A percentile compares a stretch with the other conserved stretches of the same genome.
Conservation (phyloP, 2,797 vertebrate genomes). For the Lophius americanus region DNA sequence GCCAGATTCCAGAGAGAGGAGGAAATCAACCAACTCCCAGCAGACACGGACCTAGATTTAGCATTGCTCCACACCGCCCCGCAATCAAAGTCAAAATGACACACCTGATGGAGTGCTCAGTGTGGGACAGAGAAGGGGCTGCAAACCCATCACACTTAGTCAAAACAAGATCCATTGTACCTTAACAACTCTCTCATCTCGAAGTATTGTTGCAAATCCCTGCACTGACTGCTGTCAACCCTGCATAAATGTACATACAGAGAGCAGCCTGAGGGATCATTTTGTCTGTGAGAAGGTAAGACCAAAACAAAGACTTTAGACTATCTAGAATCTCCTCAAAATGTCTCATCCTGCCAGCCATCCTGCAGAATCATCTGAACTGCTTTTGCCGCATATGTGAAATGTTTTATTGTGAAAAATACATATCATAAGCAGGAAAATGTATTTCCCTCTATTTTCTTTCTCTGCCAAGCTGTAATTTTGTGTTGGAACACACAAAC, state of each 20-base stretch:
- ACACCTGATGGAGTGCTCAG: too few species aligned
- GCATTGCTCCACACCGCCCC: too few species aligned
- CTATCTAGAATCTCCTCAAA: conserved; percentile 63
- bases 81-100: too few species aligned
- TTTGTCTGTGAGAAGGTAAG: conserved; percentile 53
- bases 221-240: conserved; percentile 56
- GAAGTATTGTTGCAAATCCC: conserved; percentile 57
- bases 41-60: too few species aligned
- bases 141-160: conserved; percentile 34
- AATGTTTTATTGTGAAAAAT: conserved; percentile 52
- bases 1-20: too few species aligned
- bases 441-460: conserved; percentile 10
- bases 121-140: too few species aligned
- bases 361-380: conserved; percentile 66
- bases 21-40: too few species aligned
- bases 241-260: conserved; percentile 54
- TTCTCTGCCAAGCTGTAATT: conserved; percentile 69
- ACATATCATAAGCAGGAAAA: conserved; percentile 27
- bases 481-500: conserved; percentile 59
- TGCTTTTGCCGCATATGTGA: conserved; percentile 53
- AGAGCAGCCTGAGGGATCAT: conserved; percentile 55
- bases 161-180: conserved; percentile 71
- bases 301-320: conserved; percentile 67
- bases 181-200: conserved; percentile 79
- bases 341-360: conserved; percentile 42